Evolutionary conservation across 2,888 invertebrate species (phyloP), one percentile per base, ranked within the genome.

Genomic region (Xanthostigma xanthostigma): DNA sequence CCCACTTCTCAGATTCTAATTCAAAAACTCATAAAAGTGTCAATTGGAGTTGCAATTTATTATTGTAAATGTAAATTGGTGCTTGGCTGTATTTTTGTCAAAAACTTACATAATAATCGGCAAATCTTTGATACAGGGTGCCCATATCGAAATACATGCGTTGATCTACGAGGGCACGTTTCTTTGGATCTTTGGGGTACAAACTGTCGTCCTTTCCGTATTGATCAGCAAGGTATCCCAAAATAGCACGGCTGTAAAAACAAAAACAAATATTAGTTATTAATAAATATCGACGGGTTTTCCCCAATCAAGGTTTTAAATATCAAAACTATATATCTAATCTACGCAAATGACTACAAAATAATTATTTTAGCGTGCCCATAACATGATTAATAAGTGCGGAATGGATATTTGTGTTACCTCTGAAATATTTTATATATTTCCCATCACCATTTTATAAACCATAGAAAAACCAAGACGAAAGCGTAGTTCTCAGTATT

Each of bases 71-170:
- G 3, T 17, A 4, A 17, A 6, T 27, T 27, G 27, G 27, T 27
- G 6, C 6, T 27, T 6, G 27, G 27, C 27, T 6, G n/a, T n/a
- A n/a, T n/a, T n/a, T n/a, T n/a, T n/a, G n/a, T n/a, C n/a, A n/a
- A n/a, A n/a, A n/a, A 75, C 81, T 73, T 64, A 85, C 84, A 60
- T 82, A 84, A 60, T 81, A 83, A 50, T 82, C 81, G 4, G 71
- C 70, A 56, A 86, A 80, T 58, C 79, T 73, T 51, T 74, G 71
- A 65, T 81, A 86, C 6, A 92, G 68, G 0, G 80, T 83, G 27
- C 84, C 84, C 60, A 83, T 74, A 59, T 90, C 89, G 64, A 89
- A 90, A 67, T 81, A 85, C 50, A 90, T 67, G 49, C 82, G 74
- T 61, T 86, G 83, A 65, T 91, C 86, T 44, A 92, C 81, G 2